A percentile compares a stretch with the other conserved stretches of the same genome.
phyloP scores from a whole-genome alignment of 1,140 invertebrate genomes.

The Eupristina koningsbergeri region DNA sequence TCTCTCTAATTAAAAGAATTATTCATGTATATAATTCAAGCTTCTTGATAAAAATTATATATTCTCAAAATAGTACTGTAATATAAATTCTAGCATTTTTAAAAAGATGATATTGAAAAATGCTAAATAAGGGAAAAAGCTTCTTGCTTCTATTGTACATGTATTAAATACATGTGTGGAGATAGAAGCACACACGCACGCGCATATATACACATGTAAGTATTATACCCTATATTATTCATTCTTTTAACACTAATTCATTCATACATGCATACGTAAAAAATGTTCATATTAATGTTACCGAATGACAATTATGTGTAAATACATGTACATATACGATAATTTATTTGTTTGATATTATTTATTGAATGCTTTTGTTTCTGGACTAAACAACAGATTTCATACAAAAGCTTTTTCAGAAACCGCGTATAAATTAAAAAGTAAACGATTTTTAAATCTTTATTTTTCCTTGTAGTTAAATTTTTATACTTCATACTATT shows the following conservation, averaged over 20 bases:
- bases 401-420: constrained; percentile 10
- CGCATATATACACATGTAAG: background rate
- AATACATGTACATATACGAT: background rate
- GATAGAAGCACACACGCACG: background rate
- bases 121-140: background rate
- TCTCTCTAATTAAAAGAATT: background rate
- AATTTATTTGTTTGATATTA: constrained; percentile 17
- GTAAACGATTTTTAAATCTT: background rate
- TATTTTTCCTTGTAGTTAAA: background rate
- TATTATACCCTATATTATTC: background rate
- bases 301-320: background rate
- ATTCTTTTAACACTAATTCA: background rate
- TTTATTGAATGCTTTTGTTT: constrained; percentile 24
- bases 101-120: background rate
- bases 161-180: background rate
- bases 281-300: constrained; percentile 5
- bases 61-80: background rate
- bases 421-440: background rate
- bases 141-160: background rate
- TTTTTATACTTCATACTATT: constrained; percentile 28
- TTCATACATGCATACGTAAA: background rate
- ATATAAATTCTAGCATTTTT: background rate
- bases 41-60: background rate
- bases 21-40: background rate
- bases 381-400: background rate